Conservation (phyloP, 2,797 vertebrate species). For the Darevskia mixta region DNA sequence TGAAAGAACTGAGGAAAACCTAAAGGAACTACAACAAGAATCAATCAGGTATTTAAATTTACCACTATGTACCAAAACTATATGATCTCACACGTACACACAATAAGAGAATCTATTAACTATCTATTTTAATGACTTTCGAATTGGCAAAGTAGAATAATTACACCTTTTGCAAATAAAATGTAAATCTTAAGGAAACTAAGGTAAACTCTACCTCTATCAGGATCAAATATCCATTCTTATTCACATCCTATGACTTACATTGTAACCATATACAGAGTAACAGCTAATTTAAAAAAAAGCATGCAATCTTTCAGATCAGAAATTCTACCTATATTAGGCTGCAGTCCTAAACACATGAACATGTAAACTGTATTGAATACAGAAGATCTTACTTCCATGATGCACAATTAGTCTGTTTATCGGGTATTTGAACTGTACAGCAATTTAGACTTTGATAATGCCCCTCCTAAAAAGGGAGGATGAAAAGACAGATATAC, state of each 20-base stretch:
- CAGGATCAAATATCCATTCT: not conserved
- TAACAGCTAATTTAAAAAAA: not conserved
- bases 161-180: not conserved
- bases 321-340: not conserved
- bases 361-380: not conserved
- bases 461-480: no score
- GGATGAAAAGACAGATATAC: no score
- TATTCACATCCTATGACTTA: not conserved
- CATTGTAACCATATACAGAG: not conserved
- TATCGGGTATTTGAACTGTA: not conserved
- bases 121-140: not conserved
- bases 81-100: not conserved
- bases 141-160: not conserved
- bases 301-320: not conserved
- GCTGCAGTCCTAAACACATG: not conserved
- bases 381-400: not conserved
- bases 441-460: not conserved
- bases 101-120: not conserved
- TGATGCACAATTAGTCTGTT: not conserved
- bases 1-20: not conserved
- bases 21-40: not conserved
- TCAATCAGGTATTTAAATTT: not conserved
- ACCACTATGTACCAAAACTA: not conserved
- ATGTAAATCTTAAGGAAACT: not conserved
- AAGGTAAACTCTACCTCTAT: not conserved